phyloP scores from a whole-genome alignment of 2,888 invertebrate species.

The Dynastes tityus region DNA sequence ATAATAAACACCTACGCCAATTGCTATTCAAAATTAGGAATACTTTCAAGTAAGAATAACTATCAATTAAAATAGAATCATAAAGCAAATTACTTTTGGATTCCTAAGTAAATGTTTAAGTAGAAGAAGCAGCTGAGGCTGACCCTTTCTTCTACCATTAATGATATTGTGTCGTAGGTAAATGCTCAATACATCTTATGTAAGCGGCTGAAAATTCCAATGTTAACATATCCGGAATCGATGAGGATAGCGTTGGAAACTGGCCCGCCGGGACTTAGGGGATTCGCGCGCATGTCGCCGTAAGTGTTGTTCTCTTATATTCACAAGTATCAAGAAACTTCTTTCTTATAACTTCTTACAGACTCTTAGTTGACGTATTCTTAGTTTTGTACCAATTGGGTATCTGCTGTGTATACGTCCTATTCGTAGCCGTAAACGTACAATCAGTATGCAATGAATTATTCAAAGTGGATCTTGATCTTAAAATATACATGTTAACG shows the following conservation, averaged over 20 bases:
- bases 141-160: neutral
- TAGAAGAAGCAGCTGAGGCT: no score
- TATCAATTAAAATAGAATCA: no score
- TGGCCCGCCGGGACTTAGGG: slow-evolving; percentile 80
- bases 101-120: no score
- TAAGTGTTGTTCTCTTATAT: slow-evolving; percentile 60
- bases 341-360: slow-evolving; percentile 44
- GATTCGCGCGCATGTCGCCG: slow-evolving; percentile 73
- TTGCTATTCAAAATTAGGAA: no score
- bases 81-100: no score
- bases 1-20: no score
- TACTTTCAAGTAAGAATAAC: no score
- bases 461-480: slow-evolving; percentile 56
- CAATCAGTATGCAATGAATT: slow-evolving; percentile 65
- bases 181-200: slow-evolving; percentile 73
- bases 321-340: slow-evolving; percentile 8
- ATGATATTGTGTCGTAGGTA: slow-evolving; percentile 41
- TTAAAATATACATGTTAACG: slow-evolving; percentile 64
- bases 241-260: slow-evolving; percentile 84
- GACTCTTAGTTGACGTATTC: slow-evolving; percentile 69
- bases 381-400: slow-evolving; percentile 93
- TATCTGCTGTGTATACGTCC: slow-evolving; percentile 95
- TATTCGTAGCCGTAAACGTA: slow-evolving; percentile 67
- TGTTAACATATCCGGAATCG: slow-evolving; percentile 88
- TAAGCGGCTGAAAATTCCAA: slow-evolving; percentile 79